Evolutionary conservation across 2,113 vertebrate genomes (phyloP).

Genomic region (Hypomesus transpacificus): DNA sequence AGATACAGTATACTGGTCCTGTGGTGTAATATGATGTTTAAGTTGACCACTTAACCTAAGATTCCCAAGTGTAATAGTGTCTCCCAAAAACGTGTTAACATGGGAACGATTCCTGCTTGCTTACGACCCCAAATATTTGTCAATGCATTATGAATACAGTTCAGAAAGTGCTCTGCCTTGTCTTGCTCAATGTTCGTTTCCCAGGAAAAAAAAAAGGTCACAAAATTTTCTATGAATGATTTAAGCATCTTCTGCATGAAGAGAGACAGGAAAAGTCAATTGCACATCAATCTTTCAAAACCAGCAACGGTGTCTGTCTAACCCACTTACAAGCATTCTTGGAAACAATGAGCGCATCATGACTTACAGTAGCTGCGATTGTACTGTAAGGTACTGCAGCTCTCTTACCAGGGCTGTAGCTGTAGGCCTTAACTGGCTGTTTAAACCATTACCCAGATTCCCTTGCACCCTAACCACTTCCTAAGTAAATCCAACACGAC

Average conservation of each 20-base stretch:
- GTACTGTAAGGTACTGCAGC: not conserved
- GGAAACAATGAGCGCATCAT: slow-evolving; percentile 8
- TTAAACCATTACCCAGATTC: too few relatives aligned
- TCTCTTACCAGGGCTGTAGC: not conserved
- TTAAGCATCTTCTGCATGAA: slow-evolving; percentile 15
- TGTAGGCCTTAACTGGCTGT: not conserved
- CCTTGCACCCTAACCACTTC: too few relatives aligned
- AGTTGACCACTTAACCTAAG: too few relatives aligned
- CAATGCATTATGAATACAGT: slow-evolving; percentile 11
- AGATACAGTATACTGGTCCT: too few relatives aligned
- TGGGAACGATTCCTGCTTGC: not conserved
- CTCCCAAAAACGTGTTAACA: not conserved
- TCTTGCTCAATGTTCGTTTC: not conserved
- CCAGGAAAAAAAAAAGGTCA: slow-evolving; percentile 9
- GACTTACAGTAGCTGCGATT: not conserved
- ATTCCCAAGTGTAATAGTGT: too few relatives aligned
- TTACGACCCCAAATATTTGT: not conserved
- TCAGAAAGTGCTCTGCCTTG: not conserved
- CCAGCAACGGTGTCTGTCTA: slow-evolving; percentile 6
- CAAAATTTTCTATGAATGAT: slow-evolving; percentile 22
- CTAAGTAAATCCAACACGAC: not conserved
- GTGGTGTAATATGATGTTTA: too few relatives aligned
- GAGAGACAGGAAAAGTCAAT: slow-evolving; percentile 12
- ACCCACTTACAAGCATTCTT: slow-evolving; percentile 24
- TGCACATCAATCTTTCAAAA: slow-evolving; percentile 23